Conservation (phyloP, 2,113 vertebrate species). For the Scytalopus superciliaris region DNA sequence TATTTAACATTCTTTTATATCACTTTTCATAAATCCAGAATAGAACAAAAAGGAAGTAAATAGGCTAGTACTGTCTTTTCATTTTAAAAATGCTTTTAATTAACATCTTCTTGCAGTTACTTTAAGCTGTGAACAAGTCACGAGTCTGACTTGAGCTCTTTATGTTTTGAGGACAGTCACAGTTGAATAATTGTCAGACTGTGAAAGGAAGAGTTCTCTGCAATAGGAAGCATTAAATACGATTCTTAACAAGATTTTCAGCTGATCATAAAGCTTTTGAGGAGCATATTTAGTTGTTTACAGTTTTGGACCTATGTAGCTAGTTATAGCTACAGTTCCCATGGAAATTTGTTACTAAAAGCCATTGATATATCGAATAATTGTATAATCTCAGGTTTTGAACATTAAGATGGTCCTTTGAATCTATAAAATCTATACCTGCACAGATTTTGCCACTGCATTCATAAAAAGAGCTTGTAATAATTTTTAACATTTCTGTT, state of each 20-base stretch:
- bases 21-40: not conserved
- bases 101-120: not conserved
- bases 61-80: not conserved
- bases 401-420: not conserved
- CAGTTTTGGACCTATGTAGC: not conserved
- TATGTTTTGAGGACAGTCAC: not conserved
- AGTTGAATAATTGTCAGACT: not conserved
- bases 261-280: not conserved
- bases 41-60: not conserved
- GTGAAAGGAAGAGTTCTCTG: not conserved
- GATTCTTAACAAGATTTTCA: not conserved
- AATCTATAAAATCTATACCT: not conserved
- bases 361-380: not conserved
- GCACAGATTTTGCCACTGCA: not conserved
- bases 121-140: not conserved
- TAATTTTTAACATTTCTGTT: not conserved
- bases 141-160: not conserved
- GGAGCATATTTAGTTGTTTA: not conserved
- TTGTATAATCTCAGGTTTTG: not conserved
- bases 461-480: not conserved
- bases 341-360: not conserved
- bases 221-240: not conserved
- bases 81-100: not conserved
- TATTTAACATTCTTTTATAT: not conserved
- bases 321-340: not conserved